Conservation (phyloP, 92 coral and sea anemone genomes). For the Epizoanthus fatuus region DNA sequence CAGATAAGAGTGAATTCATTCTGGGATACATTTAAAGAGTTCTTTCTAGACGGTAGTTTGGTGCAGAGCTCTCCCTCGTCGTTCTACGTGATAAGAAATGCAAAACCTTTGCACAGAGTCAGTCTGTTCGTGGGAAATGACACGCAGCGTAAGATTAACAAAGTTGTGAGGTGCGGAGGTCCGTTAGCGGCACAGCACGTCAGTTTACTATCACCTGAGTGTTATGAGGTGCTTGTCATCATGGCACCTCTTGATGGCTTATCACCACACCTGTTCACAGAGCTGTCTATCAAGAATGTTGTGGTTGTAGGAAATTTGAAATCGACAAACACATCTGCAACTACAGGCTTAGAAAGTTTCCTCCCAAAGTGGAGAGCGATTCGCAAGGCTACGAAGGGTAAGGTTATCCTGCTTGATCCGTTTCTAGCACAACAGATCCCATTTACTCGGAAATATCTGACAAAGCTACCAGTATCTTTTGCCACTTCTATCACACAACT, state of each 20-base stretch:
- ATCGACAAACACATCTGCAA: constrained; percentile 5
- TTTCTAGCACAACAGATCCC: background rate
- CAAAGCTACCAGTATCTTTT: background rate
- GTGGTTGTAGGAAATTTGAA: constrained; percentile 20
- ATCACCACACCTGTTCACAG: background rate
- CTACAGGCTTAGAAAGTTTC: background rate
- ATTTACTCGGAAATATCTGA: background rate
- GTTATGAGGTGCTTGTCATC: constrained; percentile 1
- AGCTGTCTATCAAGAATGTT: background rate
- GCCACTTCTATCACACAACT: background rate
- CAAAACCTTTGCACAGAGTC: constrained; percentile 4
- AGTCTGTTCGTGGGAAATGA: constrained; percentile 15
- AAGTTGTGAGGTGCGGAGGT: background rate
- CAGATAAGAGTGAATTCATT: constrained; percentile 6
- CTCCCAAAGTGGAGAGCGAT: constrained; percentile 3
- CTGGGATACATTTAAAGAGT: constrained; percentile 10
- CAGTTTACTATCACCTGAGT: background rate
- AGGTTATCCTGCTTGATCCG: background rate
- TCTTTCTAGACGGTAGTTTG: constrained; percentile 21
- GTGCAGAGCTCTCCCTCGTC: constrained; percentile 2
- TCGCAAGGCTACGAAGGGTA: constrained; percentile 20
- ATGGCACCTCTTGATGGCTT: constrained; percentile 17
- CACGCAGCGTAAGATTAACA: constrained; percentile 20
- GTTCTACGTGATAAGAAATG: background rate
- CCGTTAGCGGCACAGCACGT: constrained; percentile 1